phyloP scores from a whole-genome alignment of 2,797 vertebrate species.

The Poecilia wingei region DNA sequence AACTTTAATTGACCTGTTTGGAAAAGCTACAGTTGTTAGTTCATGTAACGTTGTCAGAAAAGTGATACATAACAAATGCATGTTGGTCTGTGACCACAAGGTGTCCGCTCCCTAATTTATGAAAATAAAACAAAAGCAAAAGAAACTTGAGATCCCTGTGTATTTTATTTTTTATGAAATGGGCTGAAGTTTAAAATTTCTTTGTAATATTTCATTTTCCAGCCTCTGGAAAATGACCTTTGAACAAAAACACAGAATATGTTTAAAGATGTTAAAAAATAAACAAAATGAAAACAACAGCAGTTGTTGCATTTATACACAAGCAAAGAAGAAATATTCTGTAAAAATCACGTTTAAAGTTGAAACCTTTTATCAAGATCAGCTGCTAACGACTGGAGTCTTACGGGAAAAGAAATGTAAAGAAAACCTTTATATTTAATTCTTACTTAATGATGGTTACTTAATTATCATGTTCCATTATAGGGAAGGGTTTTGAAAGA shows the following conservation, averaged over 20 bases:
- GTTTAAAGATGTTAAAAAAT: too few species aligned
- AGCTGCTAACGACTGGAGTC: not conserved
- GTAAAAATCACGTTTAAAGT: not conserved
- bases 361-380: not conserved
- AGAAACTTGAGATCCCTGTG: slow-evolving; percentile 5
- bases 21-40: slow-evolving; percentile 10
- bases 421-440: not conserved
- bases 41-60: slow-evolving; percentile 25
- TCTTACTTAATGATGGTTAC: not conserved
- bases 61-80: slow-evolving; percentile 12
- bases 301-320: not conserved
- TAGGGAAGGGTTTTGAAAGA: not conserved
- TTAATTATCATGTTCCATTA: too few species aligned
- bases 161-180: slow-evolving; percentile 13
- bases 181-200: not conserved
- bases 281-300: not conserved
- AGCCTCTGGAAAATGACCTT: not conserved
- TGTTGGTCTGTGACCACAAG: slow-evolving; percentile 47
- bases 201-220: not conserved
- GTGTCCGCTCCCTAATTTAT: slow-evolving; percentile 39
- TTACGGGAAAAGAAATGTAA: not conserved
- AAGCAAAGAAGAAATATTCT: not conserved
- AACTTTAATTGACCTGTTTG: slow-evolving; percentile 13
- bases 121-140: slow-evolving; percentile 60
- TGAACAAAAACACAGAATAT: not conserved